Evolutionary conservation across 2,888 invertebrate genomes (phyloP).

Genomic region (Scaptomyza tumidula): DNA sequence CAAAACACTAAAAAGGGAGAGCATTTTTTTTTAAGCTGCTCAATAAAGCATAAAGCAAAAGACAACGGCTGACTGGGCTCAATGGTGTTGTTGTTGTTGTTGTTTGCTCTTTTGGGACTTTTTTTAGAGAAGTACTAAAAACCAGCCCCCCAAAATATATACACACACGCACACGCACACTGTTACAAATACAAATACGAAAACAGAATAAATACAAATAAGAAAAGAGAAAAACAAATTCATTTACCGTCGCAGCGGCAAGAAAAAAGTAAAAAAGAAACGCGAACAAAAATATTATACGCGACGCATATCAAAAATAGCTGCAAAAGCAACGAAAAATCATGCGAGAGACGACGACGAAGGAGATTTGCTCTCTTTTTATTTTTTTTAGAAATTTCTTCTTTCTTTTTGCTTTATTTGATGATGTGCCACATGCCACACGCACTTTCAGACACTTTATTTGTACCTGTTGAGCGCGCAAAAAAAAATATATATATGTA

Average conservation of each 20-base stretch:
- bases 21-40: slow-evolving; percentile 31
- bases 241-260: slow-evolving; percentile 25
- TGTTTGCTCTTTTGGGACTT: slow-evolving; percentile 18
- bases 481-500: slow-evolving; percentile 45
- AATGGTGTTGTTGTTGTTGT: slow-evolving; percentile 21
- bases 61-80: slow-evolving; percentile 37
- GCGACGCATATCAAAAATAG: slow-evolving; percentile 67
- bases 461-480: slow-evolving; percentile 73
- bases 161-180: not conserved
- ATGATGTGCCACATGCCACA: slow-evolving; percentile 38
- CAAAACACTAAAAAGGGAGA: slow-evolving; percentile 19
- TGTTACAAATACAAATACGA: not conserved
- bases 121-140: slow-evolving; percentile 7
- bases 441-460: slow-evolving; percentile 42
- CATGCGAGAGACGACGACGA: not conserved
- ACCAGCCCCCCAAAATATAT: slow-evolving; percentile 1
- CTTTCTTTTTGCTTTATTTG: not conserved
- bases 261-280: slow-evolving; percentile 6
- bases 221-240: slow-evolving; percentile 8
- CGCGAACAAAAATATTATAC: slow-evolving; percentile 30
- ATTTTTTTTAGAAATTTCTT: not conserved
- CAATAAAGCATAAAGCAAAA: slow-evolving; percentile 1
- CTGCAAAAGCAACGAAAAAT: slow-evolving; percentile 14
- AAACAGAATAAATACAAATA: slow-evolving; percentile 1
- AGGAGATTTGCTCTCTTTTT: slow-evolving; percentile 35